Conservation (phyloP, 2,888 invertebrate species). For the Aethes cnicana region DNA sequence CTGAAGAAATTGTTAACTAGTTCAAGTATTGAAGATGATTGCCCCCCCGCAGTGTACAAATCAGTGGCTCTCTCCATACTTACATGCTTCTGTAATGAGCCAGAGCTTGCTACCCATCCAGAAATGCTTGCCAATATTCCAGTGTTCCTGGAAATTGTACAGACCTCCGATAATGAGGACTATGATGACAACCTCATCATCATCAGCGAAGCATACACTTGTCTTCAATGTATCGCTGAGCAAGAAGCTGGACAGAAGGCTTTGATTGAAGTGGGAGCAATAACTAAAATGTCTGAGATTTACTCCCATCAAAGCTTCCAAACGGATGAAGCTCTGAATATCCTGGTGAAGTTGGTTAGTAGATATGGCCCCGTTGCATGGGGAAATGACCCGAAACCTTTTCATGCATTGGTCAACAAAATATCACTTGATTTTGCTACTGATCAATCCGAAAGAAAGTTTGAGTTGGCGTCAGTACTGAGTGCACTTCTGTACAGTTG, state of each 20-base stretch:
- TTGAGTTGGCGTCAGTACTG: slow-evolving; percentile 91
- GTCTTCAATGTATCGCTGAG: slow-evolving; percentile 90
- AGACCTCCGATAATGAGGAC: slow-evolving; percentile 91
- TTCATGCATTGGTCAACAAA: slow-evolving; percentile 91
- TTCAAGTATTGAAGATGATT: slow-evolving; percentile 91
- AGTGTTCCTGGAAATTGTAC: slow-evolving; percentile 91
- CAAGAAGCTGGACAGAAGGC: slow-evolving; percentile 90
- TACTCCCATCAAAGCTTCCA: slow-evolving; percentile 94
- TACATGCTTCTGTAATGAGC: slow-evolving; percentile 92
- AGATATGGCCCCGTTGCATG: slow-evolving; percentile 88
- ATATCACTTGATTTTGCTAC: slow-evolving; percentile 93
- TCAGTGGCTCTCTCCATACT: slow-evolving; percentile 94
- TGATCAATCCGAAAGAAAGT: slow-evolving; percentile 94
- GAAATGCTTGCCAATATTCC: slow-evolving; percentile 93
- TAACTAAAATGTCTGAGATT: slow-evolving; percentile 91
- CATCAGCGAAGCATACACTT: slow-evolving; percentile 92
- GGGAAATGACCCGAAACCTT: slow-evolving; percentile 89
- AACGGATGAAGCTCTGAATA: slow-evolving; percentile 92
- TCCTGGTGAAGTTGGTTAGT: slow-evolving; percentile 88
- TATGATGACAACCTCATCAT: slow-evolving; percentile 93
- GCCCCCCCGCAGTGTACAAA: slow-evolving; percentile 94
- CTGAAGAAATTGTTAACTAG: slow-evolving; percentile 90
- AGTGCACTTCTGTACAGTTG: slow-evolving; percentile 89
- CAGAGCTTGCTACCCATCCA: slow-evolving; percentile 89
- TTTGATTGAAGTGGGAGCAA: slow-evolving; percentile 88